These are phyloP conservation scores for Macrotrachela quadricornifera DNA, from an alignment of 1,140 invertebrate genomes.

Conservation along the genomic window DNA sequence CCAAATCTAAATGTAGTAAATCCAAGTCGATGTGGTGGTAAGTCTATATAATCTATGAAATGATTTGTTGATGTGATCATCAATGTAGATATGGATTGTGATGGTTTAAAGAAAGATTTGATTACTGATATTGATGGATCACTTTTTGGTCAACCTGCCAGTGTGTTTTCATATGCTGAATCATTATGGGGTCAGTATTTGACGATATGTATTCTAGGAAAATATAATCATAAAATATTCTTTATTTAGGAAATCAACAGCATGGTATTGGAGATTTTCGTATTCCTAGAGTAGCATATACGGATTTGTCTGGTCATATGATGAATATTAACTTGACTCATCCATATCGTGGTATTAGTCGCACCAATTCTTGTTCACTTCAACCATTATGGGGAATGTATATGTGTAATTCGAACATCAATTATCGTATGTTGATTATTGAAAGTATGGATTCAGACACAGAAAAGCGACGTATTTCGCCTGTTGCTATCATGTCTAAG, in stretches of 20 bases:
- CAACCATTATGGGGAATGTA: slow-evolving; percentile 17
- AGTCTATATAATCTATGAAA: too few relatives aligned
- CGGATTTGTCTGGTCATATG: slow-evolving; percentile 13
- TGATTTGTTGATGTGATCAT: neutral
- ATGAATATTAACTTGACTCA: slow-evolving; percentile 12
- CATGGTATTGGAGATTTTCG: slow-evolving; percentile 23
- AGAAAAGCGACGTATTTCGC: slow-evolving; percentile 21
- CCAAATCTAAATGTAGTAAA: too few relatives aligned
- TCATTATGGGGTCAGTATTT: slow-evolving; percentile 18
- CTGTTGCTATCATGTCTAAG: slow-evolving; percentile 16
- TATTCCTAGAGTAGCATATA: slow-evolving; percentile 20
- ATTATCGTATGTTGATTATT: slow-evolving; percentile 18
- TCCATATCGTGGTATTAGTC: slow-evolving; percentile 15
- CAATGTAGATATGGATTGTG: slow-evolving; percentile 24
- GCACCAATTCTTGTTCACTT: slow-evolving; percentile 9
- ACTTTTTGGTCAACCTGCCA: slow-evolving; percentile 12
- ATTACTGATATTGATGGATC: slow-evolving; percentile 20
- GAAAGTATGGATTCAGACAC: slow-evolving; percentile 26
- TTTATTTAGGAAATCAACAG: neutral
- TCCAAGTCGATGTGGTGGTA: too few relatives aligned
- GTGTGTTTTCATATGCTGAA: slow-evolving; percentile 18
- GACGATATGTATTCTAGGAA: too few relatives aligned
- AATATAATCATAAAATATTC: too few relatives aligned
- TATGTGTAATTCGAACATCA: slow-evolving; percentile 13
- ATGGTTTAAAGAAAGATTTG: slow-evolving; percentile 20